Evolutionary conservation across 2,797 vertebrate genomes (phyloP), one percentile per base, ranked within the genome.

Genomic region (Cetoscarus ocellatus): DNA sequence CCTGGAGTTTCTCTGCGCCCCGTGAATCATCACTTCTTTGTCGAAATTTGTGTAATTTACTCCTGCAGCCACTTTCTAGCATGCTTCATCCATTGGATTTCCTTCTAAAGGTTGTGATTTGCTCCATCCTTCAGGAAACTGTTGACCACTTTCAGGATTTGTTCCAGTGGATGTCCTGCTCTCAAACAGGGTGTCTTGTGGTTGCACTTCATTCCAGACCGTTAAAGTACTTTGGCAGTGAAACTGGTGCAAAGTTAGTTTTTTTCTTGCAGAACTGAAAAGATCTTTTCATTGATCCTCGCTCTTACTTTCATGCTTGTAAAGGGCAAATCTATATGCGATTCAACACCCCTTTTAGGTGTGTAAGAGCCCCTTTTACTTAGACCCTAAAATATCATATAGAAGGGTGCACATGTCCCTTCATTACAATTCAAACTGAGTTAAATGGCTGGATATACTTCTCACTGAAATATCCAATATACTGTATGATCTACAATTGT

Each of bases 51-150:
- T 60, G 43, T 53, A 54, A 51, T 52, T 55, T 42, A 58, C 27
- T 58, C 50, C 10, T 58, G 42, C 39, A 62, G 38, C 50, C 8
- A 34, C 38, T 55, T 79, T 62, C 42, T 45, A 82, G 34, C 19
- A 8, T 12, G 15, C 35, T 2, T 1, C 0, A 0, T 69, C 61
- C 65, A 12, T 7, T n/a, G 15, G 7, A 19, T 54, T 61, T 60
- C 54, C 52, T 63, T 38, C 62, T 43, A 27, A 39, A 61, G 9
- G 17, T 52, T 36, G 17, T 9, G 13, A 39, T 42, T 55, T 61
- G 50, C 19, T 65, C 36, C 18, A 13, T 56, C 40, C 39, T 47
- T 13, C 40, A 47, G 39, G 49, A 64, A 18, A 18, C 15, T n/a
- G 10, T 51, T 17, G 11, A 42, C 54, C 50, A 48, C 38, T 3